Evolutionary conservation across 2,888 invertebrate species (phyloP).

Genomic region (Rosalia funebris): DNA sequence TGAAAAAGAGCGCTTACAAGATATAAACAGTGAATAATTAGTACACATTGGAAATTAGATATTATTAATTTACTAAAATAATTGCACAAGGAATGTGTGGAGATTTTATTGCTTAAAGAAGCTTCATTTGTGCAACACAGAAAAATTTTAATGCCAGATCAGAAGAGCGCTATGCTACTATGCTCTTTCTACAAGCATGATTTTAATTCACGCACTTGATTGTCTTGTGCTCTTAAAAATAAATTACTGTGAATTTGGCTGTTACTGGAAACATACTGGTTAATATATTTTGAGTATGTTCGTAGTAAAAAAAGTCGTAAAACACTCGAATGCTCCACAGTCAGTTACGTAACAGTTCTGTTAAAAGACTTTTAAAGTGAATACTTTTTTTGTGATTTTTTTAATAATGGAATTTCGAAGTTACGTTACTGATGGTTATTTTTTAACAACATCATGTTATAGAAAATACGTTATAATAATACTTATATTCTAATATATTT

Average conservation of each 20-base stretch:
- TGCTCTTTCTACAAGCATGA: conserved; percentile 55
- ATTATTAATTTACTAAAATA: conserved; percentile 24
- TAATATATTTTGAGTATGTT: conserved; percentile 9
- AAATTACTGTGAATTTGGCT: conserved; percentile 40
- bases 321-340: conserved; percentile 15
- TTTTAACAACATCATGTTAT: conserved; percentile 48
- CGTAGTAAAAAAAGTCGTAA: conserved; percentile 3
- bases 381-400: conserved; percentile 24
- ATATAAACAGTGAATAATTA: conserved; percentile 46
- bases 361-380: conserved; percentile 9
- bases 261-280: conserved; percentile 3
- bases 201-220: conserved; percentile 61
- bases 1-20: conserved; percentile 51
- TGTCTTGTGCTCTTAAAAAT: conserved; percentile 59
- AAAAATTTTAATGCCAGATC: conserved; percentile 39
- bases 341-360: conserved; percentile 12
- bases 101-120: conserved; percentile 41
- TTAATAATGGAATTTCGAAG: conserved; percentile 28
- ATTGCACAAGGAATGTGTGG: conserved; percentile 28
- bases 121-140: conserved; percentile 43
- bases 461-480: conserved; percentile 54
- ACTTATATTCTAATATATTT: conserved; percentile 39
- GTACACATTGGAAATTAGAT: conserved; percentile 43
- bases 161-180: conserved; percentile 43
- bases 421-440: conserved; percentile 40